phyloP scores from a whole-genome alignment of 2,797 vertebrate species.

The Leptoclinus maculatus region DNA sequence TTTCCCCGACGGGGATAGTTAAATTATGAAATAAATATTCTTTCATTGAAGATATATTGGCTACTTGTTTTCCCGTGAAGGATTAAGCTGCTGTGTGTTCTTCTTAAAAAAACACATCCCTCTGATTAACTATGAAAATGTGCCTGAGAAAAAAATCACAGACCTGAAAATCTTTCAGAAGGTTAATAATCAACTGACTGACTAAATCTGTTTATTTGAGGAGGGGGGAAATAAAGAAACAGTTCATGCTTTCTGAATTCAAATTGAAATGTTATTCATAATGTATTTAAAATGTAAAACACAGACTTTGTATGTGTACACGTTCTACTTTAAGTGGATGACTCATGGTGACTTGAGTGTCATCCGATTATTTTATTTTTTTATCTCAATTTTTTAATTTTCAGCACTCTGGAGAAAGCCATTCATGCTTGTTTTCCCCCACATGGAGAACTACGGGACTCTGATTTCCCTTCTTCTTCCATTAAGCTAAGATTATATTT shows the following conservation, averaged over 20 bases:
- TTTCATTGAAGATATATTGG: constrained; percentile 52
- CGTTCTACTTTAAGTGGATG: not conserved
- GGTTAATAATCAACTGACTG: constrained; percentile 19
- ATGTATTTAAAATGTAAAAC: not conserved
- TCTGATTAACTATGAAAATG: constrained; percentile 19
- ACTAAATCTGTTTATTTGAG: constrained; percentile 36
- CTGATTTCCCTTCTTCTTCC: not conserved
- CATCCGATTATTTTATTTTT: not conserved
- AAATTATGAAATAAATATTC: constrained; percentile 51
- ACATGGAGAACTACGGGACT: not conserved
- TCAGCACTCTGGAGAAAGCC: not conserved
- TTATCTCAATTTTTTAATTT: not conserved
- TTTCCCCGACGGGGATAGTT: constrained; percentile 25
- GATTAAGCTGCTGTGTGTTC: constrained; percentile 32
- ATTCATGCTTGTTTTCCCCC: not conserved
- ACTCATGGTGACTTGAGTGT: not conserved
- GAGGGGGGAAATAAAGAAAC: not conserved
- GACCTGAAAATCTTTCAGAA: constrained; percentile 28
- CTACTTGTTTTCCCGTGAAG: constrained; percentile 33
- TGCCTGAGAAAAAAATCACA: constrained; percentile 17
- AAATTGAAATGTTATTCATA: not conserved
- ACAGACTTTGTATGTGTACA: not conserved
- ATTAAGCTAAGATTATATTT: not conserved
- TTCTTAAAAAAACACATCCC: not conserved
- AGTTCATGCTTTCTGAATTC: constrained; percentile 6